Evolutionary conservation across 2,888 invertebrate species (phyloP).

Genomic region (Elaeidobius kamerunicus): DNA sequence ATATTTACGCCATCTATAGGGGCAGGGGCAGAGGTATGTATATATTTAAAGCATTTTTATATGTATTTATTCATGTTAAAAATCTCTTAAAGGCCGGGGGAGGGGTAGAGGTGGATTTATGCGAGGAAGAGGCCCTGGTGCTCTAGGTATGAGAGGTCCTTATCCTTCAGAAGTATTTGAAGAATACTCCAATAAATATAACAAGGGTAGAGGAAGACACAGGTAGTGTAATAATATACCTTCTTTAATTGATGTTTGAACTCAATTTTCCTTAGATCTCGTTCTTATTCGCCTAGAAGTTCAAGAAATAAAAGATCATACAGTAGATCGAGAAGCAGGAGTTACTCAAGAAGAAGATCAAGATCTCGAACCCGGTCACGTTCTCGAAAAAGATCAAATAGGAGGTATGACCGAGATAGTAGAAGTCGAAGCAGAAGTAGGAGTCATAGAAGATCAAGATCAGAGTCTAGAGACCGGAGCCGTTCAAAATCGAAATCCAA

Average conservation of each 20-base stretch:
- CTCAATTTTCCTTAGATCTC: constrained; percentile 7
- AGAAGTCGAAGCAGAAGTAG: constrained; percentile 17
- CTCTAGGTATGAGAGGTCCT: constrained; percentile 1
- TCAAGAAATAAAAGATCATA: constrained; percentile 26
- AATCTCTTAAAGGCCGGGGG: constrained; percentile 10
- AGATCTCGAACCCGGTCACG: constrained; percentile 37
- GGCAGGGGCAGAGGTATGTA: constrained; percentile 20
- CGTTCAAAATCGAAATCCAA: constrained; percentile 21
- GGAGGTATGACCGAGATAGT: constrained; percentile 22
- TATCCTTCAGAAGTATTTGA: constrained; percentile 26
- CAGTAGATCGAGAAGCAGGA: constrained; percentile 33
- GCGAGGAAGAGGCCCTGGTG: constrained; percentile 11
- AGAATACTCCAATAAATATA: constrained; percentile 20
- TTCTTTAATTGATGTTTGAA: background rate
- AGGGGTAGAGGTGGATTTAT: constrained; percentile 17
- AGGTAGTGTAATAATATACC: constrained; percentile 6
- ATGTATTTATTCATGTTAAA: background rate
- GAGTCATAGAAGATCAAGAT: constrained; percentile 31
- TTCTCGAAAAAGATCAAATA: constrained; percentile 43
- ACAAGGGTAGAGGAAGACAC: constrained; percentile 9
- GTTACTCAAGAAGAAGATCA: constrained; percentile 34
- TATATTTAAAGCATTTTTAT: background rate
- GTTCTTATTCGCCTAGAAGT: constrained; percentile 22
- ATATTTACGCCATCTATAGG: constrained; percentile 28
- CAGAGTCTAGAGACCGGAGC: constrained; percentile 29